Base-by-base conservation (phyloP, 2,797 vertebrate species). In the Gadopsis bispinosus region DNA sequence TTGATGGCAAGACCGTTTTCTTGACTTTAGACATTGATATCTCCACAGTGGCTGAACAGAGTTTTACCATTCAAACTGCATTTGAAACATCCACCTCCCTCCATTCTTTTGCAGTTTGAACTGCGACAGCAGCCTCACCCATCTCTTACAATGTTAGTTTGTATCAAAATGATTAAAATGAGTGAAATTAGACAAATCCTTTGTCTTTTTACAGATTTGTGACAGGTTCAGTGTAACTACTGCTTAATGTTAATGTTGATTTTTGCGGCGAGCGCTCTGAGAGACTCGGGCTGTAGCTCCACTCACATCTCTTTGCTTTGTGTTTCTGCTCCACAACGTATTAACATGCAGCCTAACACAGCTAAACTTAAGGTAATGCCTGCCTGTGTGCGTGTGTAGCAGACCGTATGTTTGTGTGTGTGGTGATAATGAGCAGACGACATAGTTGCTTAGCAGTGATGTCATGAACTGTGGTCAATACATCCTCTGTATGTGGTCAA, bases 321-420 rank as follows among this genome's bases (percentile, higher is more conserved):
- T 90, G 80, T 89, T 80, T 91, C 84, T 91, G 88, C 89, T 85
- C 82, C 73, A 64, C 63, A 50, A 72, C 45, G 37, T 43, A 71
- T 59, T 86, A 84, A 83, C 84, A 86, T 58, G 89, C 92, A 93
- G 91, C 88, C 85, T 87, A 91, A 89, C 78, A 45, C 88, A 75
- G 86, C 86, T 88, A 91, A 91, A 83, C 70, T 83, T 75, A 93
- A 95, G 91, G 91, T 94, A 92, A 93, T 19, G 43, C 43, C 48
- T 62, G 63, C 26, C 22, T 73, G 12, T 74, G 75, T 72, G 56
- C 79, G 58, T 71, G 53, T 64, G 55, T 68, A 17, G 22, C n/a
- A 9, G 17, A 14, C 56, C 10, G 9, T 39, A 10, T 39, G 37
- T 37, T 7, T 73, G 31, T 45, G 48, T 60, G 41, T 71, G 65